Percentiles rank a stretch among this genome's conserved stretches.
Conservation (phyloP, 2,113 vertebrate genomes). For the Dromaius novaehollandiae region DNA sequence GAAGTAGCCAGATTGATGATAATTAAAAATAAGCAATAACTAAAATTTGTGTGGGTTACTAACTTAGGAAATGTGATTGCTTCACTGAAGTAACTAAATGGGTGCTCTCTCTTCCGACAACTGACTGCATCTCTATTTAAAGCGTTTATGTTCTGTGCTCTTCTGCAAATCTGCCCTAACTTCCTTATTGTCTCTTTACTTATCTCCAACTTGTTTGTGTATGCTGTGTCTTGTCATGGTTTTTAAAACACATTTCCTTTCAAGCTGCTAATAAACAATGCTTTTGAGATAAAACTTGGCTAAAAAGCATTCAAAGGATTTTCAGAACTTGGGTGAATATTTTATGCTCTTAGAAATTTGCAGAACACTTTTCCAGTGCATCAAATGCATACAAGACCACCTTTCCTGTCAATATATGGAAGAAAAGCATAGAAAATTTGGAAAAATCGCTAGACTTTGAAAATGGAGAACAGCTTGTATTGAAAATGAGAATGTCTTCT, state of each 20-base stretch:
- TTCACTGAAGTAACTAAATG: not conserved
- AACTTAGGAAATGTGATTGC: not conserved
- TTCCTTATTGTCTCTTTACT: not conserved
- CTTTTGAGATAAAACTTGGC: constrained; percentile 14
- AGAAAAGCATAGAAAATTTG: not conserved
- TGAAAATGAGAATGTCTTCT: not conserved
- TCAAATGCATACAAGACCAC: not conserved
- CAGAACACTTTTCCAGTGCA: not conserved
- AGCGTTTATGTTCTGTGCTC: not conserved
- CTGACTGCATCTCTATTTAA: not conserved
- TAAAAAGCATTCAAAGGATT: constrained; percentile 33
- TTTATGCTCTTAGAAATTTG: not conserved
- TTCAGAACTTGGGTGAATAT: not conserved
- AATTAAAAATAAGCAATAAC: not conserved
- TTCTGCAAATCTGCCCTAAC: not conserved
- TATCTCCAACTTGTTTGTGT: not conserved
- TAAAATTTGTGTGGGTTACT: not conserved
- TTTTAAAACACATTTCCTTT: not conserved
- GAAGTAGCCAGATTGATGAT: not conserved
- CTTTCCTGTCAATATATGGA: not conserved
- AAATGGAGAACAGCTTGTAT: not conserved
- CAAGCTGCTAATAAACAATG: not conserved
- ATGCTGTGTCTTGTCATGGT: not conserved
- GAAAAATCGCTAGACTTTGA: not conserved
- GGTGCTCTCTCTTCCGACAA: not conserved